Base-by-base conservation (phyloP, 2,797 vertebrate species). In the Alcedo quadribrachys region DNA sequence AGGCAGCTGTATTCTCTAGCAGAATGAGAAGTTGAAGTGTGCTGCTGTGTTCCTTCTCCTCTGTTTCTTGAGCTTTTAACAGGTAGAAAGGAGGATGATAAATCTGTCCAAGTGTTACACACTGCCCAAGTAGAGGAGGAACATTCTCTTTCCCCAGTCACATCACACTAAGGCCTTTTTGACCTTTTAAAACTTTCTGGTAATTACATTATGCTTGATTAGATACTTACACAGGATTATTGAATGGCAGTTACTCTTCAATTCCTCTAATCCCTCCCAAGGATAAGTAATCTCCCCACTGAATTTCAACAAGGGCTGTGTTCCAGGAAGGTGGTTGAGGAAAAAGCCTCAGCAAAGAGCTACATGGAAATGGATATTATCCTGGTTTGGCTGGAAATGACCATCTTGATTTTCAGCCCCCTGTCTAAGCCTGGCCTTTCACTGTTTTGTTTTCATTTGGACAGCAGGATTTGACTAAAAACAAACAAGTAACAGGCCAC, bases 171-270 rank as follows among this genome's bases (percentile, higher is more conserved):
- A 92, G 87, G 58, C 81, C 90, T 96, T 94, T 89, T 32, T 93
- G 65, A 96, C 94, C 87, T 91, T 90, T 91, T 89, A 76, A 96
- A 96, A 95, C 81, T 95, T 96, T 76, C 84, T 73, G 92, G 93
- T 82, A 92, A 82, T 96, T 95, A 95, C 89, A 93, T 94, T 95
- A 65, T 32, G 85, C 66, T 85, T 94, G 79, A 95, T 96, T 89
- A 93, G 92, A 91, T 91, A 84, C 93, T 95, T 91, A 79, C 55
- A 89, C 0, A 11, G 85, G 81, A 93, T 96, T 96, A 91, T 77
- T 90, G 83, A 96, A 46, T 90, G 87, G 87, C 92, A 93, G 81
- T 78, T 68, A 67, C 76, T 87, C 89, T 85, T 93, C 93, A 92
- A 71, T 93, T 76, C 93, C 78, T 77, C 69, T 90, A 96, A 96